Evolutionary conservation across 2,888 invertebrate species (phyloP), one percentile per base, ranked within the genome.

Genomic region (Melipona bicolor): DNA sequence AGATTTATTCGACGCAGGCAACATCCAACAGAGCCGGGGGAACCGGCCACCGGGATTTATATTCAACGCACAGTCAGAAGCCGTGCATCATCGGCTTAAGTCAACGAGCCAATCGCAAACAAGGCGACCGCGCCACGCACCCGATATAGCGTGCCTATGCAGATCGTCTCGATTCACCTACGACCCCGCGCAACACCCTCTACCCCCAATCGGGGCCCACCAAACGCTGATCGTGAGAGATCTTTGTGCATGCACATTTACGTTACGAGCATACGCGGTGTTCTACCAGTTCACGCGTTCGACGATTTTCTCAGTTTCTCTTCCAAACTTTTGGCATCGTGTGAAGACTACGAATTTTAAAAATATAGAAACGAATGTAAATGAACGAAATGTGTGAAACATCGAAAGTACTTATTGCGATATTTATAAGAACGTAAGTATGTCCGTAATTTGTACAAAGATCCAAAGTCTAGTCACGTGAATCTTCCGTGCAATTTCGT

Each of bases 81-180:
- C 80, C 84, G 84, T 88, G 88, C 84, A 88, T 88, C 88, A 88
- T 88, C 88, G 86, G 88, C 88, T 88, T 88, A 88, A 88, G 88
- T 88, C 86, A 88, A 88, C 88, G 86, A 88, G 88, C 86, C 86
- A 85, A 88, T 88, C 77, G 86, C 88, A 88, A 88, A 88, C 88
- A 88, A 86, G 82, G 72, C 75, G 84, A 79, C 81, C 79, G 76
- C 88, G 70, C 79, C 61, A 76, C 74, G 74, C 76, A 62, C 65
- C 81, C 82, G 82, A 82, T 79, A 82, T 79, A 86, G 70, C 74
- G 69, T 69, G 68, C 75, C 78, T 76, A 79, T 79, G 83, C 83
- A 82, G 72, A 83, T 81, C 82, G 50, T 70, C 59, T 50, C 72
- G 50, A 76, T 78, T 77, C 83, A 81, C 77, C 32, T 72, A 62